Base-by-base conservation (phyloP, 2,113 vertebrate genomes). In the Donacobius atricapilla region DNA sequence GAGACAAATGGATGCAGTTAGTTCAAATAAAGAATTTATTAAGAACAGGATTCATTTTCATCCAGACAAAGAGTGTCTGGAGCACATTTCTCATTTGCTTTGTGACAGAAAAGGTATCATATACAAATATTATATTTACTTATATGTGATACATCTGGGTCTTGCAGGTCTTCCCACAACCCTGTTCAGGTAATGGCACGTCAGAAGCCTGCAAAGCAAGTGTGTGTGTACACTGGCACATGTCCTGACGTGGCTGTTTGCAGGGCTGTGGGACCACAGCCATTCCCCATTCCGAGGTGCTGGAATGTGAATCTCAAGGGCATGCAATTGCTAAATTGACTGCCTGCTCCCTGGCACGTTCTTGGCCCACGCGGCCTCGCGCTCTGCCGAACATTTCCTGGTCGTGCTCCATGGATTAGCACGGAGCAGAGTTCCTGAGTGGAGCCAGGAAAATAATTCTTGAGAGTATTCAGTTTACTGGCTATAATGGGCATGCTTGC, bases 161-260 rank as follows among this genome's bases (percentile, higher is more conserved):
- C 5, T 30, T 50, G 21, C 10, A 28, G 54, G 15, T 73, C 24
- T 73, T 25, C 10, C 1, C 64, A 18, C 33, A 56, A 1, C 9
- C 18, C 63, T 1, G 0, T 54, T 76, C 42, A 8, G 5, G 2
- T 42, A 57, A 7, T 0, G 0, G n/a, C 1, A 0, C 11, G 1
- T 7, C 1, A 20, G 42, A 31, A 70, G 31, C 17, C 20, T 22
- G 23, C 48, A 20, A 2, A 45, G 57, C 18, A 3, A 3, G 25
- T 7, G 48, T 35, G 2, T 15, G 37, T 40, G 58, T 19, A 6
- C 35, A 25, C 58, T 61, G 85, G 75, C 83, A 17, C 6, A 0
- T 1, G 5, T 50, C 76, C 83, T 58, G 44, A 28, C 42, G 1
- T 0, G 3, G 57, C 79, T 37, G 9, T 7, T 13, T 0, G 7